Base-by-base conservation (phyloP, 2,888 invertebrate genomes). In the Apotomis turbidana region DNA sequence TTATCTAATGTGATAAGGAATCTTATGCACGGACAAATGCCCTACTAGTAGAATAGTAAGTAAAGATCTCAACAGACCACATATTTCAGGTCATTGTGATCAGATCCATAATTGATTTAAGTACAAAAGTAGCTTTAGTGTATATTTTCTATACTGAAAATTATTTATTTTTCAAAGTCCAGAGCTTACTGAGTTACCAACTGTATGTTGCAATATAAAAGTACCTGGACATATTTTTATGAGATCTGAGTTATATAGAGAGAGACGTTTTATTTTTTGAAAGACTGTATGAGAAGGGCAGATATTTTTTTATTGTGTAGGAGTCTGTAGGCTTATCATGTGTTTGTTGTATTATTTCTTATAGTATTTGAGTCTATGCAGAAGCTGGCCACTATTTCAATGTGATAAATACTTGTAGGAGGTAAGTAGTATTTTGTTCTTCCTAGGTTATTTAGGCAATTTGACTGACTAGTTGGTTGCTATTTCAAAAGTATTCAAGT, bases 401-500 rank as follows among this genome's bases (percentile, higher is more conserved):
- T 72, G 72, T 71, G 71, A 71, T 71, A 71, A 60, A 63, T 57
- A 69, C 71, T 68, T 58, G 27, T 72, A 68, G 63, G 46, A 72
- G 62, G 68, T 68, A 68, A 72, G 68, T 72, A 68, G 51, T 13
- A 54, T 12, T 67, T 68, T 62, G 36, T 61, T 72, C n/a, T 68
- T 52, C 38, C 51, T 62, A 63, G 52, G 41, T 62, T 54, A 72
- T 63, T 52, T 74, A 55, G 60, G 68, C 57, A 57, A 64, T 59
- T 57, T 73, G 70, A 74, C 68, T 71, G 70, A 71, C 73, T 54
- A 49, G 44, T 59, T 54, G 55, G 60, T 61, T 69, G 68, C 74
- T 67, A 73, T 75, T 75, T 68, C 51, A 74, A 71, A 74, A 71
- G 75, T 73, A 74, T 73, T 76, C 73, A 74, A 73, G 71, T 57